Evolutionary conservation across 2,113 vertebrate genomes (phyloP), one percentile per base, ranked within the genome.

Genomic region (Pogona vitticeps): DNA sequence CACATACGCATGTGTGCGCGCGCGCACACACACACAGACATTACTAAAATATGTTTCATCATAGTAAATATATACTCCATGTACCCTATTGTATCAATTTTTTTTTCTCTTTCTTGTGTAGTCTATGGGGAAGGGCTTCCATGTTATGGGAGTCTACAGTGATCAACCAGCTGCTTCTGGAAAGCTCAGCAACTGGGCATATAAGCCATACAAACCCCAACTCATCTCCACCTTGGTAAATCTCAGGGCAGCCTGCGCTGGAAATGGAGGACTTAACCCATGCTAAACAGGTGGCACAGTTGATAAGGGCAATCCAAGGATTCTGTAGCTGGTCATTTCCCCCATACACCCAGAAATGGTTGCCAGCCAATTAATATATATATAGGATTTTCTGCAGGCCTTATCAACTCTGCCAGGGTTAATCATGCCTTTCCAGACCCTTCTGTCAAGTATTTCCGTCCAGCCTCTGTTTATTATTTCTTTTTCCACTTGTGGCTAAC

Each of bases 401-500:
- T 81, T 81, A 86, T 86, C 38, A 75, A 36, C 56, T 46, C 28
- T 52, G n/a, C 31, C 20, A 86, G 21, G 58, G 40, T 75, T 81
- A 81, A 86, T 75, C 23, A 1, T 36, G 33, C 14, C 59, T 75
- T 80, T 86, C 78, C 85, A 81, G 76, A 80, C 52, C 61, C 76
- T 59, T 79, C 52, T 77, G 65, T 79, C 33, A 86, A 86, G 85
- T 26, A 86, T 81, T 86, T 73, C 68, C 36, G 70, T 52, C 14
- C 78, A 81, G 59, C 58, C 40, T 75, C 23, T 36, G 31, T 23
- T 63, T 76, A 1, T 85, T 90, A 73, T 88, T 90, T 73, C n/a
- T 81, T 23, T 92, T 33, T 33, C 75, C 4, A 42, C 73, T 67
- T 92, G 81, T 56, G 3, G 73, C 87, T 68, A 89, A 80, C 26